Base-by-base conservation (phyloP, 2,888 invertebrate genomes). In the Venusia cambrica region DNA sequence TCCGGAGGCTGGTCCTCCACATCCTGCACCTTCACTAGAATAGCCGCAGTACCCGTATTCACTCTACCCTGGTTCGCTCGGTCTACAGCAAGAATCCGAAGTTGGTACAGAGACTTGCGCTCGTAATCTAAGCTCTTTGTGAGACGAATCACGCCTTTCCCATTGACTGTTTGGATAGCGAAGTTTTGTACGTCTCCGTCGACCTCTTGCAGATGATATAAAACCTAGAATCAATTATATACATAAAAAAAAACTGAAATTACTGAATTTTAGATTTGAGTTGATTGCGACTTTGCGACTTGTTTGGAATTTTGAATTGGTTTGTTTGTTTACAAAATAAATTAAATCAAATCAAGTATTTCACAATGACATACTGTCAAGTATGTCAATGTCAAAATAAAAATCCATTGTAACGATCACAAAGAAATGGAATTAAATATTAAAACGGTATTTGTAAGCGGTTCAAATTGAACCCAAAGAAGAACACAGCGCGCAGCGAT, bases 1-100 rank as follows among this genome's bases (percentile, higher is more conserved):
- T 95, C 94, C 0, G 97, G 97, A 0, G 96, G 95, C 70, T 95
- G 94, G 73, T 97, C 97, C 73, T 97, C 97, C 9, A 96, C 92
- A 78, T 98, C 97, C 62, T 93, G 91, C 3, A 87, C 83, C 78
- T 96, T 95, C 3, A 97, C 91, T 45, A 97, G 85, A 50, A 97
- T 90, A 30, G 95, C 94, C 1, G 96, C 96, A 2, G 96, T 95
- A 8, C 95, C 97, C 0, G 96, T 96, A 66, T 97, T 96, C n/a
- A 95, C 90, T 3, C 91, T 83, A 15, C 93, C 91, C 73, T 93
- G 91, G 68, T 93, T 95, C 1, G 96, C 95, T 29, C 96, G 89
- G 73, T 96, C 96, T 1, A 94, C 91, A 0, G 96, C 96, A 43
- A 96, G 72, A 2, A 96, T 89, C 50, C 94, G 89, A 26, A 97